Conservation (phyloP, 2,888 invertebrate species). For the Uloborus plumipes region DNA sequence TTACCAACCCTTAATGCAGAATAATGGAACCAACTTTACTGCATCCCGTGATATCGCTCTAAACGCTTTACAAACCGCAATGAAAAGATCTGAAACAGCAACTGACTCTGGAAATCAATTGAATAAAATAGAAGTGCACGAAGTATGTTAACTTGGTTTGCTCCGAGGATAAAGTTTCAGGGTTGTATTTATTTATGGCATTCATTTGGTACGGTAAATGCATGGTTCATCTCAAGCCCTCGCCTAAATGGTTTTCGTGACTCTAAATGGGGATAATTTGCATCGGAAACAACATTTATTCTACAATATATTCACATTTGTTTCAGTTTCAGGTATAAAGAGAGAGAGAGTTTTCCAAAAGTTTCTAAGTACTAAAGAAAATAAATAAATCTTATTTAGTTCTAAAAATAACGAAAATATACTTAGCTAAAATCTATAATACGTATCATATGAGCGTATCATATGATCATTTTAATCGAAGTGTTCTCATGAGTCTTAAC, state of each 20-base stretch:
- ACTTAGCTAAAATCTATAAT: no score
- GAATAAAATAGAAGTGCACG: conserved; percentile 39
- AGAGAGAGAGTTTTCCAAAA: no score
- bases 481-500: no score
- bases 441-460: no score
- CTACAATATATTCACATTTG: no score
- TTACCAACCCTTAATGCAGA: conserved; percentile 27
- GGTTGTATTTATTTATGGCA: conserved; percentile 59
- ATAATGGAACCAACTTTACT: conserved; percentile 54
- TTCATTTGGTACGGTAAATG: conserved; percentile 61
- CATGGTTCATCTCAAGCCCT: conserved; percentile 38
- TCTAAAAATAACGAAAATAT: no score
- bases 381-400: no score
- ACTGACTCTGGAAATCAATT: conserved; percentile 45
- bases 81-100: no score
- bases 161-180: conserved; percentile 43
- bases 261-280: conserved; percentile 48
- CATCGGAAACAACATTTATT: conserved; percentile 14
- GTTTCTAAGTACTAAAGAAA: no score
- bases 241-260: conserved; percentile 41
- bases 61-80: no score
- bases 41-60: conserved; percentile 1
- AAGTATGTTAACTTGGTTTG: conserved; percentile 43
- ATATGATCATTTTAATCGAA: no score
- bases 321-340: no score